Conservation (phyloP, 2,888 invertebrate species). For the Ornithoptera priamus region DNA sequence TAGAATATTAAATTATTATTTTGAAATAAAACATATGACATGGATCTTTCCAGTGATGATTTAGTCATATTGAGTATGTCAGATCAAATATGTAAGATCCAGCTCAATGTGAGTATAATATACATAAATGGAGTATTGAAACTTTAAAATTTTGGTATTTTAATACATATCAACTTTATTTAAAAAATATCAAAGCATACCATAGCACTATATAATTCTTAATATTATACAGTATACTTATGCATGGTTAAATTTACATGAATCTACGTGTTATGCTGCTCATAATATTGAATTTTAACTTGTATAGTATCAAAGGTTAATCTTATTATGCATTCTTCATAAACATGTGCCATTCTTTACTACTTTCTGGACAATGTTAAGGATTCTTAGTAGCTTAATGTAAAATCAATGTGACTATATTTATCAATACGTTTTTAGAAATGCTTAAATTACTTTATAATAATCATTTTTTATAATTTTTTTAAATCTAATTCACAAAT, state of each 20-base stretch:
- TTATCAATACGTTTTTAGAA: not conserved
- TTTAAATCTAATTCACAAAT: not conserved
- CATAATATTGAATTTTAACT: not conserved
- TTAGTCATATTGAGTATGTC: not conserved
- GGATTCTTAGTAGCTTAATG: not conserved
- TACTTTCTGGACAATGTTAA: not conserved
- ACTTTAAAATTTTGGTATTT: not conserved
- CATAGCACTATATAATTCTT: too few species aligned
- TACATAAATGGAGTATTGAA: not conserved
- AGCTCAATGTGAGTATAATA: not conserved
- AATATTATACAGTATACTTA: too few species aligned
- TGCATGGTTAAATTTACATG: too few species aligned
- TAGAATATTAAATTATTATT: slow-evolving; percentile 6
- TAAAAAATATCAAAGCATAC: not conserved
- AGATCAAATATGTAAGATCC: not conserved
- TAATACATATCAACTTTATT: slow-evolving; percentile 9
- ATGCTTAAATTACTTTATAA: not conserved
- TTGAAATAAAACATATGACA: not conserved
- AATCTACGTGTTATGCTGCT: not conserved
- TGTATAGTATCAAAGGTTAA: not conserved
- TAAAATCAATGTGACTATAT: not conserved
- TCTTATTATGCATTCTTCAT: not conserved
- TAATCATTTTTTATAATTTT: not conserved
- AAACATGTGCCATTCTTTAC: slow-evolving; percentile 21
- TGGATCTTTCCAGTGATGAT: slow-evolving; percentile 11